A percentile compares a stretch with the other conserved stretches of the same genome.
Conservation (phyloP, 2,888 invertebrate genomes). For the Hoplodrina ambigua region DNA sequence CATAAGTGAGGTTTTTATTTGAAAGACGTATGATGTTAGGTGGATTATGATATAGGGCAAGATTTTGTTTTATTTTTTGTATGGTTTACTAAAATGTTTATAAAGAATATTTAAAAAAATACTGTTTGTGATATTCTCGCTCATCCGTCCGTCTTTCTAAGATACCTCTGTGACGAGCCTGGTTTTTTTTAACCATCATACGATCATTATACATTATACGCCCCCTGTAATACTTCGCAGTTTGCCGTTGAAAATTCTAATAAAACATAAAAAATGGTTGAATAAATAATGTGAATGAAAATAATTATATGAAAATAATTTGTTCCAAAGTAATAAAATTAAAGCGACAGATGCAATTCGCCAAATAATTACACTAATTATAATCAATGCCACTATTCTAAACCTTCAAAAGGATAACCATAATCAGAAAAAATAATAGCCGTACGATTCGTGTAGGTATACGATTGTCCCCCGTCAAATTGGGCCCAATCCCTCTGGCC, state of each 20-base stretch:
- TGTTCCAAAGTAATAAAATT: not conserved
- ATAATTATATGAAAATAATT: not conserved
- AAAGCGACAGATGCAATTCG: not conserved
- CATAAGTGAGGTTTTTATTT: constrained; percentile 62
- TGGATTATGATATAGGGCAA: constrained; percentile 36
- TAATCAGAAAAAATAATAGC: constrained; percentile 58
- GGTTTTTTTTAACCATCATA: too few species aligned
- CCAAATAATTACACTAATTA: not conserved
- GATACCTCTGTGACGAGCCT: too few species aligned
- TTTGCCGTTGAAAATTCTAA: too few species aligned
- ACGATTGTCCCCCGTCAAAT: constrained; percentile 70
- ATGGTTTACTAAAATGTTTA: not conserved
- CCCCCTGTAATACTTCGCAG: too few species aligned
- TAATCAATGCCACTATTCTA: constrained; percentile 11
- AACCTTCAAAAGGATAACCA: constrained; percentile 26
- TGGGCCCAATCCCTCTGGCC: constrained; percentile 62
- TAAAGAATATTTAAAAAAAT: too few species aligned
- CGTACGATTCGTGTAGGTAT: constrained; percentile 19
- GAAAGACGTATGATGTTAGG: constrained; percentile 36
- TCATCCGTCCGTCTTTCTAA: too few species aligned
- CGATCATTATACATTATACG: too few species aligned
- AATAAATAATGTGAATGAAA: not conserved
- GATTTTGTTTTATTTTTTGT: not conserved
- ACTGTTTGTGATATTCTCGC: too few species aligned
- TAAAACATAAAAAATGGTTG: too few species aligned